Conservation (phyloP, 2,888 invertebrate genomes). For the Micoletzkya japonica region DNA sequence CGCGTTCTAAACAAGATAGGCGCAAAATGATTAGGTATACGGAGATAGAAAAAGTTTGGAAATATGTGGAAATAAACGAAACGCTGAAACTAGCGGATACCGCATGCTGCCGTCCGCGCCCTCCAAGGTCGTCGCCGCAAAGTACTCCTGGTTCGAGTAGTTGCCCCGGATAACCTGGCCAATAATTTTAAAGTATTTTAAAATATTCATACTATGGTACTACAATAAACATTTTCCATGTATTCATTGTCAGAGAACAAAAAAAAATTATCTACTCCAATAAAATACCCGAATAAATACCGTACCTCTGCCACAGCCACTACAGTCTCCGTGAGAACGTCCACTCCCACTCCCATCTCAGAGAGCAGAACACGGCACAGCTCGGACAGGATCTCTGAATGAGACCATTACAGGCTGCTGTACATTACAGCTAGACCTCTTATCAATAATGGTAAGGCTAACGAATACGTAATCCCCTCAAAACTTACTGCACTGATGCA, state of each 20-base stretch:
- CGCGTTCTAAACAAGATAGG: too few species aligned
- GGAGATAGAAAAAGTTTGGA: too few species aligned
- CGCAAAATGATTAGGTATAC: too few species aligned
- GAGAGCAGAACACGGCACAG: conserved; percentile 91
- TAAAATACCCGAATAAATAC: neutral
- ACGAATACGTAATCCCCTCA: neutral
- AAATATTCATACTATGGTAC: neutral
- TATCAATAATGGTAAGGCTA: neutral
- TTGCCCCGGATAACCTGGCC: conserved; percentile 85
- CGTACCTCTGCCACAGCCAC: conserved; percentile 20
- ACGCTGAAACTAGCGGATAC: too few species aligned
- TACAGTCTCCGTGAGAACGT: conserved; percentile 78
- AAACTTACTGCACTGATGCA: conserved; percentile 78
- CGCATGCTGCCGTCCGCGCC: conserved; percentile 39
- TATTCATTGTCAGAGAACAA: conserved; percentile 29
- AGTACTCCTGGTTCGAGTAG: conserved; percentile 84
- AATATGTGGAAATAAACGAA: too few species aligned
- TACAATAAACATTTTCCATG: neutral
- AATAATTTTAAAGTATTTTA: neutral
- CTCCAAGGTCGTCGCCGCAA: conserved; percentile 71
- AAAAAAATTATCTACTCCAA: neutral
- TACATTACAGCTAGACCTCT: neutral
- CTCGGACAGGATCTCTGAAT: conserved; percentile 73
- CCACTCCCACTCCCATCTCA: conserved; percentile 86
- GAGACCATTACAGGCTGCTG: neutral